phyloP scores from a whole-genome alignment of 1,140 invertebrate species.

The Probaryconus sp. region DNA sequence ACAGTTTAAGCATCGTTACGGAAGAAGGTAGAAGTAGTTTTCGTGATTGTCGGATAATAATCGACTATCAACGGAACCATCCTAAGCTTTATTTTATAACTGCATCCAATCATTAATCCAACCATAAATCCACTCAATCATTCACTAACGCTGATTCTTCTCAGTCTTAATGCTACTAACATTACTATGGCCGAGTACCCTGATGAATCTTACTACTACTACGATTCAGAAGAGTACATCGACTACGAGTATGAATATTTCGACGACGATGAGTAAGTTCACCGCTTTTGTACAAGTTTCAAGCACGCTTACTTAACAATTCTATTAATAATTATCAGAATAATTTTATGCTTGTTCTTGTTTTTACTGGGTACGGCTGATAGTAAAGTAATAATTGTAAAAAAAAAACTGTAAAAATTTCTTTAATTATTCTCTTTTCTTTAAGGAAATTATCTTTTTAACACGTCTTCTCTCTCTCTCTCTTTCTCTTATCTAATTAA shows the following conservation, averaged over 20 bases:
- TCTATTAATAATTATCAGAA: too few relatives aligned
- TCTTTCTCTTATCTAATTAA: too few relatives aligned
- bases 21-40: conserved; percentile 77
- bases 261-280: conserved; percentile 76
- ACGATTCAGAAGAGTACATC: conserved; percentile 75
- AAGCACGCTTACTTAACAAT: conserved; percentile 3
- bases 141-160: conserved; percentile 60
- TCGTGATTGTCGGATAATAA: conserved; percentile 22
- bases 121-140: too few relatives aligned
- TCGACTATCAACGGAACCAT: conserved; percentile 23
- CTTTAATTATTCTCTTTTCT: too few relatives aligned
- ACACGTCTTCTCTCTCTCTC: too few relatives aligned
- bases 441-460: too few relatives aligned
- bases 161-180: conserved; percentile 75
- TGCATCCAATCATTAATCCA: conserved; percentile 30
- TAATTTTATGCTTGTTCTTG: too few relatives aligned
- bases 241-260: conserved; percentile 76
- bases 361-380: too few relatives aligned
- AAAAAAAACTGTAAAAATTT: too few relatives aligned
- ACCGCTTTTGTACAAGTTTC: background rate
- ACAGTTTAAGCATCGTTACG: conserved; percentile 81
- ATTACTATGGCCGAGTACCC: conserved; percentile 72
- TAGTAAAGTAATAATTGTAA: too few relatives aligned
- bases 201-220: conserved; percentile 75
- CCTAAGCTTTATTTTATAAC: conserved; percentile 26